Evolutionary conservation across 2,113 vertebrate genomes (phyloP).

Genomic region (Circaetus cinerascens): DNA sequence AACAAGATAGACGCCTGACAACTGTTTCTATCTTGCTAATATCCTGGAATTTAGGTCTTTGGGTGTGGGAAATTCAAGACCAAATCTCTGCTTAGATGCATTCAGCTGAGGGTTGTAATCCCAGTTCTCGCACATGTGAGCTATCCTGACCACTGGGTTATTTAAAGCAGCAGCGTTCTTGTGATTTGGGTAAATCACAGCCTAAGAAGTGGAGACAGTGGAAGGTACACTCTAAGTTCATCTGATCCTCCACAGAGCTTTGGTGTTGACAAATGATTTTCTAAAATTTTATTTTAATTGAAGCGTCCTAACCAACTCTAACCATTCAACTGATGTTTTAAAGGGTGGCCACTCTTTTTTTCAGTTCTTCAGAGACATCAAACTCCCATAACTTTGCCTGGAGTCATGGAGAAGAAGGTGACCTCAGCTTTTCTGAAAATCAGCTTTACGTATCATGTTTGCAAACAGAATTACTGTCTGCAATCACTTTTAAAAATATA

Average conservation of each 20-base stretch:
- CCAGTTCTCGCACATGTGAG: not conserved
- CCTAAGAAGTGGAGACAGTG: not conserved
- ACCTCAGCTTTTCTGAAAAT: constrained; percentile 1
- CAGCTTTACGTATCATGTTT: not conserved
- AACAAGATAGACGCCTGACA: not conserved
- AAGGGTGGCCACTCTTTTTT: not conserved
- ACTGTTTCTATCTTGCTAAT: not conserved
- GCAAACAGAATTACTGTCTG: not conserved
- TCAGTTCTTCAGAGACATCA: not conserved
- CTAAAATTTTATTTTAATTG: not conserved
- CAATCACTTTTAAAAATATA: not conserved
- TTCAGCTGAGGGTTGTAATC: not conserved
- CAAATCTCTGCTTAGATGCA: not conserved
- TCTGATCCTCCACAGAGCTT: not conserved
- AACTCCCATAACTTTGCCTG: not conserved
- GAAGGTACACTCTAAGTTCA: not conserved
- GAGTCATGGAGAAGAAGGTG: not conserved
- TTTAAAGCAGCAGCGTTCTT: not conserved
- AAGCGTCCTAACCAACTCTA: not conserved
- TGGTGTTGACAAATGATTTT: not conserved
- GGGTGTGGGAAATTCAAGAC: not conserved
- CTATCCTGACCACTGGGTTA: not conserved
- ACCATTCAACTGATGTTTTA: not conserved
- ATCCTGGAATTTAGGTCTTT: not conserved
- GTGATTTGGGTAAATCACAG: not conserved